Conservation (phyloP, 2,797 vertebrate genomes). For the Bovichtus variegatus region DNA sequence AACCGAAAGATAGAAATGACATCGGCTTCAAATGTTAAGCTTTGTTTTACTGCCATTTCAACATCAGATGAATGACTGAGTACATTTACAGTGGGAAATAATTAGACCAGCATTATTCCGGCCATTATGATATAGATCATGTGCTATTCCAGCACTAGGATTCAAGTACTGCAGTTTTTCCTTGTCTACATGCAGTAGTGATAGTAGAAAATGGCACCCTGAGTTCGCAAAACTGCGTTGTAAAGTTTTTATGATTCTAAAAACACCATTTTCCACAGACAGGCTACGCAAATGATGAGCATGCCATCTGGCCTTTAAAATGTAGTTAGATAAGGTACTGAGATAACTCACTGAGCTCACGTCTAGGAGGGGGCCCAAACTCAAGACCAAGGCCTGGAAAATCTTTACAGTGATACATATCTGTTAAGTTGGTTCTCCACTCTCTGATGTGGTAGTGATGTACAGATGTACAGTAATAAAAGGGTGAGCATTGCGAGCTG, state of each 20-base stretch:
- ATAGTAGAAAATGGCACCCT: constrained; percentile 45
- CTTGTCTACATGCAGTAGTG: constrained; percentile 46
- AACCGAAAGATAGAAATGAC: not conserved
- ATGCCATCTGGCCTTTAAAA: constrained; percentile 65
- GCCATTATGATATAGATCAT: constrained; percentile 23
- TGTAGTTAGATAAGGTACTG: constrained; percentile 59
- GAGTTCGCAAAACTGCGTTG: constrained; percentile 36
- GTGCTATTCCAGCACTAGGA: constrained; percentile 37
- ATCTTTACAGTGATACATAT: constrained; percentile 30
- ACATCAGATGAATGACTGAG: not conserved
- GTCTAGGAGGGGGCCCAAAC: constrained; percentile 45
- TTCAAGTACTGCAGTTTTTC: constrained; percentile 43
- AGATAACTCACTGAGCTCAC: constrained; percentile 67
- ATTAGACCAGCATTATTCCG: constrained; percentile 11
- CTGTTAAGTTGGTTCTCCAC: constrained; percentile 16
- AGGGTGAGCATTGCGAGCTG: not conserved
- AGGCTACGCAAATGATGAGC: constrained; percentile 59
- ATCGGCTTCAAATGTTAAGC: not conserved
- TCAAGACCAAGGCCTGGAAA: constrained; percentile 49
- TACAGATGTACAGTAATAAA: constrained; percentile 5
- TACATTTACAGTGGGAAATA: constrained; percentile 15
- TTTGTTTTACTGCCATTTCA: constrained; percentile 4
- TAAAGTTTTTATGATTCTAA: constrained; percentile 57
- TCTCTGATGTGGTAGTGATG: constrained; percentile 41
- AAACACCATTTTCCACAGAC: constrained; percentile 59